Evolutionary conservation across 2,888 invertebrate genomes (phyloP), one percentile per base, ranked within the genome.

Genomic region (Pomacea canaliculata): DNA sequence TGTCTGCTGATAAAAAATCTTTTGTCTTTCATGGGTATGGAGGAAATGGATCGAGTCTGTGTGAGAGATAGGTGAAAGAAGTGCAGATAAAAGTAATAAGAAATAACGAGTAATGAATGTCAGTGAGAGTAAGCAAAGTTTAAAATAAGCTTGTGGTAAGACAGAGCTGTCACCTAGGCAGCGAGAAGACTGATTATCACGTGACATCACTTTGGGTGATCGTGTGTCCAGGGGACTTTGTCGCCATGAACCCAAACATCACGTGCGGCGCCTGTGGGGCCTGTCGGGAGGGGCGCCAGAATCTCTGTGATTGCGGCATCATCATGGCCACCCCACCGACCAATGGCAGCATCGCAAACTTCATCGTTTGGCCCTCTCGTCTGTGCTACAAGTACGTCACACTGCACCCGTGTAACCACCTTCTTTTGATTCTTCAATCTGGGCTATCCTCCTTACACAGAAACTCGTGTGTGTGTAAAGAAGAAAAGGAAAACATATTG

Each of bases 261-360:
- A 51, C 27, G 10, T 73, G 73, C 46, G 67, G 68, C 59, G 46
- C 23, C 46, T 73, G 73, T 67, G 37, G 16, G 3, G 10, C n/a
- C 8, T 73, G 73, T 46, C 23, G 19, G 2, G 67, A 56, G 18
- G 68, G n/a, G 18, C 73, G 60, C 13, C 12, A 68, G n/a, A 73
- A 73, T 67, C 68, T 73, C 46, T 73, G 73, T 59, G 46, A 65
- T n/a, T 13, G 59, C 46, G 59, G 46, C 48, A 56, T 16, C 8
- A 46, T 27, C 46, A 73, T 73, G 73, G 73, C 73, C 37, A 59
- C 73, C n/a, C 73, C 73, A 10, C 67, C 67, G 13, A 68, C 67
- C 12, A 23, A 68, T 37, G 73, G 73, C 2, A 13, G 59, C 1
- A 37, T 73, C 46, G 73, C 73, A 12, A 46, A 73, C 16, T 68